phyloP scores from a whole-genome alignment of 2,113 vertebrate species.

The Echinops telfairi region DNA sequence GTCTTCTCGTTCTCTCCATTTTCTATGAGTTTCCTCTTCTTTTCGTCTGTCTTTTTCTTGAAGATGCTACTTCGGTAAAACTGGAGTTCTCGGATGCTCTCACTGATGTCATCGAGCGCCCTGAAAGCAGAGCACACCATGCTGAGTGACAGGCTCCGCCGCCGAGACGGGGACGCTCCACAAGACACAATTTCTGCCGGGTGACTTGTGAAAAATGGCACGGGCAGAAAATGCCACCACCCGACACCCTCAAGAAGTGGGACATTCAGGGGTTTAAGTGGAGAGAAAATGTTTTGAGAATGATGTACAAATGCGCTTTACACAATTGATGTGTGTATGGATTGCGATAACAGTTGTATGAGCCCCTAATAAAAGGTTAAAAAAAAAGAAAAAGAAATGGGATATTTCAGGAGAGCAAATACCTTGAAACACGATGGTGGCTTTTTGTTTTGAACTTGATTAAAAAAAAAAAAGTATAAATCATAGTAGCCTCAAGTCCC shows the following conservation, averaged over 20 bases:
- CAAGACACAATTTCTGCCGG: neutral
- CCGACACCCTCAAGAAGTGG: neutral
- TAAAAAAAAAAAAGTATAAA: neutral
- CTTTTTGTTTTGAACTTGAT: neutral
- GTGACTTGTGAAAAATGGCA: neutral
- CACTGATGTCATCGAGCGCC: constrained; percentile 95
- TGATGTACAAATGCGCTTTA: too few relatives aligned
- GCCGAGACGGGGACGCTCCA: neutral
- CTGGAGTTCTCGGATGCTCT: constrained; percentile 97
- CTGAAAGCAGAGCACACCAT: constrained; percentile 85
- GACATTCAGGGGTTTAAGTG: too few relatives aligned
- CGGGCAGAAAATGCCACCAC: neutral
- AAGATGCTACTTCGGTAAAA: constrained; percentile 96
- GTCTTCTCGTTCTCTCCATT: constrained; percentile 88
- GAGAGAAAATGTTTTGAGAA: too few relatives aligned
- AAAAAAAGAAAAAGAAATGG: too few relatives aligned
- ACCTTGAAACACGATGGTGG: too few relatives aligned
- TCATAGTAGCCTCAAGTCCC: neutral
- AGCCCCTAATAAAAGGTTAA: too few relatives aligned
- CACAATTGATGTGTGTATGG: too few relatives aligned
- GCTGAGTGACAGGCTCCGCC: constrained; percentile 24
- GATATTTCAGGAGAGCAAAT: neutral
- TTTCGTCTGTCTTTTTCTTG: constrained; percentile 90
- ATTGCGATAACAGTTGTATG: too few relatives aligned
- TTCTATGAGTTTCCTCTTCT: constrained; percentile 91